These are phyloP conservation scores for Alces alces DNA, from an alignment of 2,113 vertebrate species.

Conservation along the genomic window DNA sequence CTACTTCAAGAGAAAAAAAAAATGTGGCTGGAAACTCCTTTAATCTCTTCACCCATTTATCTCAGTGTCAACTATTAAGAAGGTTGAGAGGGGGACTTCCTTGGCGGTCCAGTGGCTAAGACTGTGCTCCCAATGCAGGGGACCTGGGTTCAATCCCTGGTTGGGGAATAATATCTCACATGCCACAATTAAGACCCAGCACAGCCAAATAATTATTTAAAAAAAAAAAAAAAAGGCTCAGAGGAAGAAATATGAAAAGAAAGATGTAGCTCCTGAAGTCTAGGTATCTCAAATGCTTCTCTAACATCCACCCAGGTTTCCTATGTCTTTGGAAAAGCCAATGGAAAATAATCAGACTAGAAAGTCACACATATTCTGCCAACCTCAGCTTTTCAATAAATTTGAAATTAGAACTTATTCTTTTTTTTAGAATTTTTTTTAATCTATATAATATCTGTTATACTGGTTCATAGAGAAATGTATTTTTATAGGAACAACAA, in stretches of 20 bases:
- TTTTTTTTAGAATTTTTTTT: no score
- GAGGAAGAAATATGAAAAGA: not conserved
- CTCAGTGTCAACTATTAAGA: not conserved
- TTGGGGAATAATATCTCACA: not conserved
- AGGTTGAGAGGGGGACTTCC: not conserved
- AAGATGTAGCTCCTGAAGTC: not conserved
- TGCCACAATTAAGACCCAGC: not conserved
- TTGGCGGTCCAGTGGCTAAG: not conserved
- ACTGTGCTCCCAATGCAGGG: not conserved
- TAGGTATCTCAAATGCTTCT: not conserved
- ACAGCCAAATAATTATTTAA: not conserved
- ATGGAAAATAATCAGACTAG: not conserved
- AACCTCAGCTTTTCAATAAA: not conserved
- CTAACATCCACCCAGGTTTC: not conserved
- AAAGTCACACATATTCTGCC: not conserved
- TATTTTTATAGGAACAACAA: not conserved
- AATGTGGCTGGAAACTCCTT: not conserved
- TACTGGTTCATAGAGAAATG: not conserved
- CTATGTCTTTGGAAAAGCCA: not conserved
- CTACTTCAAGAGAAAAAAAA: not conserved
- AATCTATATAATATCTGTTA: not conserved
- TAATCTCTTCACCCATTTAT: not conserved
- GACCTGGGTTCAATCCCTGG: not conserved
- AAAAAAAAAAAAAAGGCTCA: not conserved
- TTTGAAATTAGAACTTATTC: not conserved